Evolutionary conservation across 1,140 invertebrate genomes (phyloP).

Genomic region (Drosophila sturtevanti): DNA sequence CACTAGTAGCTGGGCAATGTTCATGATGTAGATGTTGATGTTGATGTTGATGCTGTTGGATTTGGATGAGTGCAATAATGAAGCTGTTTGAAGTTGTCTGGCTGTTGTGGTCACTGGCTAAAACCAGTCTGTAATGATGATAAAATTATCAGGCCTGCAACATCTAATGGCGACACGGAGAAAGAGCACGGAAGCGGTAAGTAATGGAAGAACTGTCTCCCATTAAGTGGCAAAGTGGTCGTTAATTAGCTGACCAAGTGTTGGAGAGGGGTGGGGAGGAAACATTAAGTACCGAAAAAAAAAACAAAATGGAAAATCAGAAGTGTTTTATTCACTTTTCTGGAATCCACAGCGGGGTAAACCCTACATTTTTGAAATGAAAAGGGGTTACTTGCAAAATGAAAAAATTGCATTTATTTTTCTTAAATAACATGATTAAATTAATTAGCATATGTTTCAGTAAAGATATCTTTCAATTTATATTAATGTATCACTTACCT

Average conservation of each 20-base stretch:
- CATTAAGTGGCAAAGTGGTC: constrained; percentile 22
- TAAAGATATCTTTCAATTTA: constrained; percentile 14
- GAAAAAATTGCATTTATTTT: too few species aligned
- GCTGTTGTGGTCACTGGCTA: constrained; percentile 25
- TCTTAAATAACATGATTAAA: too few species aligned
- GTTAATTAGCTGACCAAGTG: constrained; percentile 22
- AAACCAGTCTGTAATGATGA: constrained; percentile 26
- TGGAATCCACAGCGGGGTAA: neutral
- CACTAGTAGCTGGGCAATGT: constrained; percentile 1
- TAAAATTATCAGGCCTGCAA: constrained; percentile 16
- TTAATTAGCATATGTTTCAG: neutral
- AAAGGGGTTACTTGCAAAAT: too few species aligned
- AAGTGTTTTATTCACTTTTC: neutral
- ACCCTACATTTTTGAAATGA: too few species aligned
- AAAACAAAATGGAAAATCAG: neutral
- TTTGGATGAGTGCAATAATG: constrained; percentile 20
- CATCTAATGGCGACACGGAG: constrained; percentile 4
- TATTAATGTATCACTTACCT: constrained; percentile 55
- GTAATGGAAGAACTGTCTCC: constrained; percentile 11
- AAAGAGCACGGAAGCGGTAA: neutral
- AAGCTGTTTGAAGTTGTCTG: constrained; percentile 38
- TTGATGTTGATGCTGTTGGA: constrained; percentile 17
- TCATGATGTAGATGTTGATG: neutral
- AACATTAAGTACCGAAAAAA: neutral
- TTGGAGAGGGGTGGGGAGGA: too few species aligned